Percentiles rank a stretch among this genome's conserved stretches.
Evolutionary conservation across 2,797 vertebrate species (phyloP).

Genomic region (Gephyroberyx darwinii): DNA sequence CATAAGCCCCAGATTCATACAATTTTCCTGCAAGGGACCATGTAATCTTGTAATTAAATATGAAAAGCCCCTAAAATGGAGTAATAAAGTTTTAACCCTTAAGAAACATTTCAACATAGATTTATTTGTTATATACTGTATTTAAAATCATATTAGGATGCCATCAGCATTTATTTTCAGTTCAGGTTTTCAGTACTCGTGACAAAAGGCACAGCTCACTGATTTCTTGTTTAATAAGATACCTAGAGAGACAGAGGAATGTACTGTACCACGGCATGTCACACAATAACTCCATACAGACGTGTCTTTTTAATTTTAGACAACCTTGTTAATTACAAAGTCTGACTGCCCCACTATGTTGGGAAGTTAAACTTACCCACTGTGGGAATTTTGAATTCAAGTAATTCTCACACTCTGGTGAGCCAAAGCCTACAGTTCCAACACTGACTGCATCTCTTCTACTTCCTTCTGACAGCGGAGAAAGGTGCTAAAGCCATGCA

Average conservation of each 20-base stretch:
- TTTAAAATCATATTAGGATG: not conserved
- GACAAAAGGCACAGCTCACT: conserved; percentile 34
- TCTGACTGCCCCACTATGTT: not conserved
- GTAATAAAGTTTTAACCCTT: conserved; percentile 1
- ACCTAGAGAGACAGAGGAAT: not conserved
- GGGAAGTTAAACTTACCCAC: too few relatives aligned
- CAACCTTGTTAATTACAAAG: not conserved
- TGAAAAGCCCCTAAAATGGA: not conserved
- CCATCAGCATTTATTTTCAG: not conserved
- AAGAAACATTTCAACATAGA: not conserved
- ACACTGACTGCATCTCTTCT: too few relatives aligned
- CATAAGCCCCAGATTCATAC: not conserved
- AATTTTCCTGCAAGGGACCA: not conserved
- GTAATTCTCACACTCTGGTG: not conserved
- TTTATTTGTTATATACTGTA: conserved; percentile 2
- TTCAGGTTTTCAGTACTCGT: conserved; percentile 15
- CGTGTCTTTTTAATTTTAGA: not conserved
- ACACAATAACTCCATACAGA: not conserved
- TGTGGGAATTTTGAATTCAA: not conserved
- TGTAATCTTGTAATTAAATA: not conserved
- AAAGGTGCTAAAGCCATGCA: not conserved
- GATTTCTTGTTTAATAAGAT: conserved; percentile 6
- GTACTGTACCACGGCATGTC: not conserved
- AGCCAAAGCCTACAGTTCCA: too few relatives aligned
- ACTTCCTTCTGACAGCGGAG: too few relatives aligned